Percentiles rank a stretch among this genome's conserved stretches.
These are phyloP conservation scores for Teleogryllus oceanicus DNA, from an alignment of 2,888 invertebrate genomes.

Conservation along the genomic window DNA sequence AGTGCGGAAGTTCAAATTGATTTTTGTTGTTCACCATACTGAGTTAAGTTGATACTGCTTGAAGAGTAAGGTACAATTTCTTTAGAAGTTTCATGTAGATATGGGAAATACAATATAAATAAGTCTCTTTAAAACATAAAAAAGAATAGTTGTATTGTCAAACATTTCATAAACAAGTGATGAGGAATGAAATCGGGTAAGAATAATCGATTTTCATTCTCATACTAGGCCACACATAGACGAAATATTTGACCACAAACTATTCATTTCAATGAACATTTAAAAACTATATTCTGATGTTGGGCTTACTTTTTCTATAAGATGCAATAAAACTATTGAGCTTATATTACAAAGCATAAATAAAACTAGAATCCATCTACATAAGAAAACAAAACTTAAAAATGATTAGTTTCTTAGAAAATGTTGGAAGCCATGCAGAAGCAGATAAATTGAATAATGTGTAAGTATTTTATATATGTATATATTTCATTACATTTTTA, in stretches of 20 bases:
- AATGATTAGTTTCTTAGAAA: background rate
- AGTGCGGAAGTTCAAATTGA: too few relatives aligned
- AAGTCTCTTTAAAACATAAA: background rate
- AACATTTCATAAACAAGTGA: conserved; percentile 1
- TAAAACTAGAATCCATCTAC: background rate
- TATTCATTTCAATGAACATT: background rate
- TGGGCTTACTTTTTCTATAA: too few relatives aligned
- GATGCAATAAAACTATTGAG: too few relatives aligned
- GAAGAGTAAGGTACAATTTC: background rate
- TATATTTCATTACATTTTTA: background rate
- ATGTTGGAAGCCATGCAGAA: conserved; percentile 8
- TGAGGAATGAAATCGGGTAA: conserved; percentile 4
- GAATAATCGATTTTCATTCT: background rate
- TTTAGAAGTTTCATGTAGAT: background rate
- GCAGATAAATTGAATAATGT: background rate
- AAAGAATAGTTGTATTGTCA: background rate
- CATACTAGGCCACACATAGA: conserved; percentile 18
- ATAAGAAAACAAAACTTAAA: background rate
- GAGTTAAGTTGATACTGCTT: conserved; percentile 7
- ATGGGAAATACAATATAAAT: background rate
- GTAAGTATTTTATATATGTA: background rate
- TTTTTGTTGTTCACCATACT: background rate
- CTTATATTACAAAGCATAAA: too few relatives aligned
- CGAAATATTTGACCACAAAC: background rate
- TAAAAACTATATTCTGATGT: too few relatives aligned